Conservation (phyloP, 2,113 vertebrate genomes). For the Cichladusa arquata region DNA sequence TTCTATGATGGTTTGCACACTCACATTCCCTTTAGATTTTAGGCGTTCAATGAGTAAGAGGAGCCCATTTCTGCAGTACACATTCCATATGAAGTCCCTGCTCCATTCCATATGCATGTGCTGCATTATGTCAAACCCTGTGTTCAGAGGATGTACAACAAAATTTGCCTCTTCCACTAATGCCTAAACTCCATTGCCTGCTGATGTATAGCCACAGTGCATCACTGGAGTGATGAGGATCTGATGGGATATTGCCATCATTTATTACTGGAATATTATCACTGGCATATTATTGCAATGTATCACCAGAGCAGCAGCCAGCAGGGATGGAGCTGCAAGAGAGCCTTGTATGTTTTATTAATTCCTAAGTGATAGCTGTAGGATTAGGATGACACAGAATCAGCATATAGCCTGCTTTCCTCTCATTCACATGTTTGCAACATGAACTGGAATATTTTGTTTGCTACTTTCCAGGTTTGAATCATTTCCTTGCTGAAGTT, state of each 20-base stretch:
- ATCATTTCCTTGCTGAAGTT: neutral
- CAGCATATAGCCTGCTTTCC: neutral
- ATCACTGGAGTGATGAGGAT: constrained; percentile 24
- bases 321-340: constrained; percentile 24
- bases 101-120: neutral
- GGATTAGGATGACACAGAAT: neutral
- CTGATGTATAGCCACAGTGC: constrained; percentile 39
- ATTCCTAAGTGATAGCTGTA: constrained; percentile 9
- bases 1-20: neutral
- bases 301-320: constrained; percentile 57
- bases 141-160: neutral
- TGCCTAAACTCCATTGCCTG: constrained; percentile 13
- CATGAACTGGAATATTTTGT: neutral
- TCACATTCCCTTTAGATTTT: neutral
- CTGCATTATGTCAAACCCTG: neutral
- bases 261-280: constrained; percentile 64
- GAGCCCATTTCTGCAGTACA: neutral
- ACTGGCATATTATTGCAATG: constrained; percentile 65
- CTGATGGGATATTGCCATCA: constrained; percentile 59
- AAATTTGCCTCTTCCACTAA: constrained; percentile 23
- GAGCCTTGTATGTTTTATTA: constrained; percentile 32
- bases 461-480: neutral
- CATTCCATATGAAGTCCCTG: neutral
- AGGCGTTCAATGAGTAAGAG: neutral
- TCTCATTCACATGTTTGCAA: neutral